Percentiles rank a stretch among this genome's conserved stretches.
These are phyloP conservation scores for Lordiphosa mommai DNA, from an alignment of 1,140 invertebrate species.

Conservation along the genomic window DNA sequence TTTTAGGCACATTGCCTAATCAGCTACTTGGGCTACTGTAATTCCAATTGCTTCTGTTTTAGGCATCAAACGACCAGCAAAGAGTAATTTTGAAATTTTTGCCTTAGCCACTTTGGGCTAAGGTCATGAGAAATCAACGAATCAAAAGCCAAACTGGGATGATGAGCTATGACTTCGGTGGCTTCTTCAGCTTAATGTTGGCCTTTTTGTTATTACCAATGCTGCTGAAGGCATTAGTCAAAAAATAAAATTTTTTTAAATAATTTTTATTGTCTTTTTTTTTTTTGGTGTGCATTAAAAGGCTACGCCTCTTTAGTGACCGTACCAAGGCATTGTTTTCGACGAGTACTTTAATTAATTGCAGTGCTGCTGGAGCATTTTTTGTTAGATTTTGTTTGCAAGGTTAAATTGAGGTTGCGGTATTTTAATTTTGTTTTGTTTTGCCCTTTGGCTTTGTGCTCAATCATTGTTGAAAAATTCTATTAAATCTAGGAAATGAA, in stretches of 20 bases:
- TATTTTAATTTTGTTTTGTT: background rate
- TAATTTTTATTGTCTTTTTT: slow-evolving; percentile 4
- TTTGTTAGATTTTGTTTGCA: slow-evolving; percentile 5
- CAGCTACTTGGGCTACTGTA: background rate
- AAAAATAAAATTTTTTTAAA: background rate
- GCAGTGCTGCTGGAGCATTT: slow-evolving; percentile 9
- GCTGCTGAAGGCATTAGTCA: slow-evolving; percentile 4
- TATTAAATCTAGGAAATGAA: background rate
- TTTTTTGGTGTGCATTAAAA: background rate
- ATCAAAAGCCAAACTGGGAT: slow-evolving; percentile 1
- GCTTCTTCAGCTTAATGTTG: slow-evolving; percentile 1
- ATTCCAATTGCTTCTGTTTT: slow-evolving; percentile 12
- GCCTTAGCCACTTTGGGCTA: slow-evolving; percentile 3
- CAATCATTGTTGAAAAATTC: slow-evolving; percentile 2
- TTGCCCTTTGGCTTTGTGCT: slow-evolving; percentile 2
- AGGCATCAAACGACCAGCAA: slow-evolving; percentile 1
- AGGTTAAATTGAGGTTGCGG: slow-evolving; percentile 9
- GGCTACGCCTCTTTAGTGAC: slow-evolving; percentile 6
- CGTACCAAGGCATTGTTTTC: slow-evolving; percentile 6
- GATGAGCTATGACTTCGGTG: slow-evolving; percentile 8
- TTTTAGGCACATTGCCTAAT: slow-evolving; percentile 1
- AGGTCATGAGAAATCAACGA: slow-evolving; percentile 10
- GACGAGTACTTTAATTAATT: slow-evolving; percentile 7
- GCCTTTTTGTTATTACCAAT: slow-evolving; percentile 2
- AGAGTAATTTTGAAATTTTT: slow-evolving; percentile 1